Conservation (phyloP, 2,797 vertebrate species). For the Sandelia bainsii region DNA sequence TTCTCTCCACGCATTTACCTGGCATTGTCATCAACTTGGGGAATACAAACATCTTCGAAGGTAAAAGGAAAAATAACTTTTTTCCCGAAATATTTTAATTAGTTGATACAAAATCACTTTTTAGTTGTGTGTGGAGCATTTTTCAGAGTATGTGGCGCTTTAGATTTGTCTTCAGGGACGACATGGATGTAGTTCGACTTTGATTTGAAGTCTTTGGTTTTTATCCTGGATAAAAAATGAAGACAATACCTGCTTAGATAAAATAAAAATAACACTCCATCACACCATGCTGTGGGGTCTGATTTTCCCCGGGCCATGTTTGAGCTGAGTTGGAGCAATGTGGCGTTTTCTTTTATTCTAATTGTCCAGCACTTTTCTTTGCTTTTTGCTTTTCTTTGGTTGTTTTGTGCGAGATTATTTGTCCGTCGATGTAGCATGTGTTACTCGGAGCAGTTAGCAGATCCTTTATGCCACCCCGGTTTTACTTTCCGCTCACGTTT, state of each 20-base stretch:
- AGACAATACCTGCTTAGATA: conserved; percentile 16
- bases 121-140: conserved; percentile 48
- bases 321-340: conserved; percentile 10
- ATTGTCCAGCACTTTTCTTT: conserved; percentile 30
- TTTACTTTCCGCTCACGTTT: conserved; percentile 89
- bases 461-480: conserved; percentile 75
- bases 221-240: neutral
- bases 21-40: conserved; percentile 56
- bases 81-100: conserved; percentile 19
- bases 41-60: conserved; percentile 69
- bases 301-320: conserved; percentile 36
- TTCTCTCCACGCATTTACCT: conserved; percentile 10
- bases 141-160: conserved; percentile 34
- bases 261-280: conserved; percentile 25
- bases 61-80: conserved; percentile 68
- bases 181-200: conserved; percentile 19
- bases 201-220: conserved; percentile 15
- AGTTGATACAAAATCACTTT: conserved; percentile 56
- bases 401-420: conserved; percentile 5
- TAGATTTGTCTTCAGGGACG: neutral
- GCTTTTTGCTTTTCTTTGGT: conserved; percentile 26
- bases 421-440: conserved; percentile 42
- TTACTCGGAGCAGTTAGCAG: conserved; percentile 63
- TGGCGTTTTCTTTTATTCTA: neutral
- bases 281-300: conserved; percentile 40